Base-by-base conservation (phyloP, 2,113 vertebrate species). In the Tragelaphus scriptus region DNA sequence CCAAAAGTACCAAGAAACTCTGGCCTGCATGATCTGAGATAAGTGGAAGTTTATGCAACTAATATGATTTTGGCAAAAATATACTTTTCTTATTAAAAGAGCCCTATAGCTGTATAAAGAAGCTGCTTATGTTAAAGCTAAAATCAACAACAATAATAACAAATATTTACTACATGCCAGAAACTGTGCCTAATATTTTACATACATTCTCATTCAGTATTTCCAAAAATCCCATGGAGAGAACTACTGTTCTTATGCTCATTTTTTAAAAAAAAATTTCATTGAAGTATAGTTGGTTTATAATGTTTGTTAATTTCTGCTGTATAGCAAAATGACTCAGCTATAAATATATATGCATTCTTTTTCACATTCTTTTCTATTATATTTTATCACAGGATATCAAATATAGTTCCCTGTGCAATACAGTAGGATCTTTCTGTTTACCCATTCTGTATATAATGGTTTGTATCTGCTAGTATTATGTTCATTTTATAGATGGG, bases 81-180 rank as follows among this genome's bases (percentile, higher is more conserved):
- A n/a, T 75, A 80, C 55, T 65, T 77, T 88, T 92, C 63, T 26
- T 90, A 63, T 53, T 77, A 84, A 91, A 61, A 51, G 16, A 65
- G 12, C 36, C 53, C 55, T 53, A 61, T 71, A 51, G 36, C 44
- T 90, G 56, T 53, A 80, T 71, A 92, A 88, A 84, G 16, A 92
- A 95, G 5, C 3, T 87, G 12, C 58, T 97, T 51, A 8, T 79
- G 10, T 63, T 96, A 95, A 93, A 97, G 93, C 11, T 96, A 81
- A 95, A 92, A 56, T 61, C 40, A 90, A 56, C 3, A 90, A 12
- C 4, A 91, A 44, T 85, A 85, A 92, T 86, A 88, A n/a, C 15
- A 59, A 56, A 36, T 93, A 44, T 88, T 95, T 61, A 86, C 7
- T 51, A 84, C 80, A 26, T 77, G 10, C 32, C 56, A 85, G 51